Conservation (phyloP, 2,113 vertebrate species). For the Bos taurus region ARS-UCD2.0 NC_037343.1:4143001-4143500, state of each 20-base stretch:
- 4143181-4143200: not conserved
- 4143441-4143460: not conserved
- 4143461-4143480: not conserved
- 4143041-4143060: not conserved
- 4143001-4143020: conserved; percentile 3
- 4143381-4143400: not conserved
- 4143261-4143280: not conserved
- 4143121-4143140: not conserved
- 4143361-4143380: not conserved
- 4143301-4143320: not conserved
- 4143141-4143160: not conserved
- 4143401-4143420: not conserved
- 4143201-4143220: not conserved
- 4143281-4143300: not conserved
- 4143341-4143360: not conserved
- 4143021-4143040: not conserved
- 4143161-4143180: not conserved
- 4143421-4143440: not conserved
- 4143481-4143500: not conserved
- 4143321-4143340: not conserved
- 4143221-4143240: not conserved
- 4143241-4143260: not conserved
- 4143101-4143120: not conserved
- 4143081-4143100: not conserved
- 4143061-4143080: not conserved